These are phyloP conservation scores for Dastarcus helophoroides DNA, from an alignment of 2,888 invertebrate species.

Conservation along the genomic window DNA sequence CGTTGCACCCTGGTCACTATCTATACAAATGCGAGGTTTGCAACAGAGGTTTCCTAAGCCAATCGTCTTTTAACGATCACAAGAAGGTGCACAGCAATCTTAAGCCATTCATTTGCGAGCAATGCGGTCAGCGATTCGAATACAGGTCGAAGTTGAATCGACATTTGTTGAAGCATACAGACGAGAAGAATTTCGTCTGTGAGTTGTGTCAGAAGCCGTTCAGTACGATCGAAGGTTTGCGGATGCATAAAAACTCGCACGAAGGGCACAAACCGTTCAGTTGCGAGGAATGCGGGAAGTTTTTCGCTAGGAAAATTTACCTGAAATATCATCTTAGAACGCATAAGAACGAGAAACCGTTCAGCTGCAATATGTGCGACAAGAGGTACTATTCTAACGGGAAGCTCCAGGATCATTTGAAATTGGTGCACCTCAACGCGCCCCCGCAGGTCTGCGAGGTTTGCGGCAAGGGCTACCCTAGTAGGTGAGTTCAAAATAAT, in stretches of 20 bases:
- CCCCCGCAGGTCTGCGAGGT: slow-evolving; percentile 2
- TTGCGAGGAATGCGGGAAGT: neutral
- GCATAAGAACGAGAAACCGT: neutral
- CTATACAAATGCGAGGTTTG: slow-evolving; percentile 1
- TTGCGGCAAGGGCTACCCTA: slow-evolving; percentile 2
- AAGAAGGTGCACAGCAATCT: neutral
- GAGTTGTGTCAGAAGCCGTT: slow-evolving; percentile 2
- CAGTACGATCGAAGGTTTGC: neutral
- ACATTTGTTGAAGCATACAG: slow-evolving; percentile 1
- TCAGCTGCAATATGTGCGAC: slow-evolving; percentile 1
- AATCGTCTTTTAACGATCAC: neutral
- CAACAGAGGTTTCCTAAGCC: neutral
- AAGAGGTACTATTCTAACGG: slow-evolving; percentile 1
- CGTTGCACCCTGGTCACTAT: neutral
- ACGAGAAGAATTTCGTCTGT: neutral
- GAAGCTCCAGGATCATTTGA: neutral
- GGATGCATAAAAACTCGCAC: neutral
- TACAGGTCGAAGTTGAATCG: neutral
- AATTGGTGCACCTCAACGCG: neutral
- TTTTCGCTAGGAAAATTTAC: slow-evolving; percentile 1
- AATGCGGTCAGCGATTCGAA: neutral
- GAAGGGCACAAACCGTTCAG: slow-evolving; percentile 2
- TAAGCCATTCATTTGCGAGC: slow-evolving; percentile 1
- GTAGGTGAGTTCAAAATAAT: neutral
- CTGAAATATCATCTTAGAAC: slow-evolving; percentile 4